These are phyloP conservation scores for Hozukius guyotensis DNA, from an alignment of 2,797 vertebrate genomes.

Conservation along the genomic window DNA sequence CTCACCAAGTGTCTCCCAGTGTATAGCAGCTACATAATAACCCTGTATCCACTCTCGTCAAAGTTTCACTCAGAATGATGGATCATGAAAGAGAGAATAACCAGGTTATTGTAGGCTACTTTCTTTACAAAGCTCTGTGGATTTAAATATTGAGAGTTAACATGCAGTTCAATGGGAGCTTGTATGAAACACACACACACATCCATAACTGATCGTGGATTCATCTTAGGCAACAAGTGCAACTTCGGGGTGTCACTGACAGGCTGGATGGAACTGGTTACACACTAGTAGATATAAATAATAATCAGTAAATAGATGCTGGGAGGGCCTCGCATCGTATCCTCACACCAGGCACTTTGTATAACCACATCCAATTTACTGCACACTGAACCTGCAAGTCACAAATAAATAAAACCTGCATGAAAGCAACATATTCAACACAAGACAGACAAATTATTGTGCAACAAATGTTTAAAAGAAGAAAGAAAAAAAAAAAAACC, in stretches of 20 bases:
- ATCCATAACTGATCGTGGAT: conserved; percentile 25
- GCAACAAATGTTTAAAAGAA: conserved; percentile 33
- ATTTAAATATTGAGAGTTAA: conserved; percentile 31
- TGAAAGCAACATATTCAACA: conserved; percentile 38
- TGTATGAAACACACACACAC: conserved; percentile 24
- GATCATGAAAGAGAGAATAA: conserved; percentile 12
- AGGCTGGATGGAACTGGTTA: conserved; percentile 38
- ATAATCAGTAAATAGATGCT: conserved; percentile 47
- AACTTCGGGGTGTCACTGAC: conserved; percentile 30
- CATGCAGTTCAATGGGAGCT: conserved; percentile 51
- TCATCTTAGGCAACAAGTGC: conserved; percentile 37
- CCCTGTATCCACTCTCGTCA: conserved; percentile 28
- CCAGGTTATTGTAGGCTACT: conserved; percentile 6
- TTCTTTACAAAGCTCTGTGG: conserved; percentile 19
- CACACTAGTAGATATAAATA: conserved; percentile 33
- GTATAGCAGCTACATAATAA: conserved; percentile 61
- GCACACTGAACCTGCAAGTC: conserved; percentile 58
- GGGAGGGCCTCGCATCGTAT: conserved; percentile 37
- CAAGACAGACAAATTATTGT: conserved; percentile 44
- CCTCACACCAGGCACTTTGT: conserved; percentile 80
- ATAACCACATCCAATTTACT: conserved; percentile 65
- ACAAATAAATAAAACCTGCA: conserved; percentile 63
- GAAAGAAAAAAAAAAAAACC: not conserved
- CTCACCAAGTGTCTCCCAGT: conserved; percentile 35
- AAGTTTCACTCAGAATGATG: conserved; percentile 7